These are phyloP conservation scores for Solen grandis DNA, from an alignment of 1,140 invertebrate genomes.

Conservation along the genomic window DNA sequence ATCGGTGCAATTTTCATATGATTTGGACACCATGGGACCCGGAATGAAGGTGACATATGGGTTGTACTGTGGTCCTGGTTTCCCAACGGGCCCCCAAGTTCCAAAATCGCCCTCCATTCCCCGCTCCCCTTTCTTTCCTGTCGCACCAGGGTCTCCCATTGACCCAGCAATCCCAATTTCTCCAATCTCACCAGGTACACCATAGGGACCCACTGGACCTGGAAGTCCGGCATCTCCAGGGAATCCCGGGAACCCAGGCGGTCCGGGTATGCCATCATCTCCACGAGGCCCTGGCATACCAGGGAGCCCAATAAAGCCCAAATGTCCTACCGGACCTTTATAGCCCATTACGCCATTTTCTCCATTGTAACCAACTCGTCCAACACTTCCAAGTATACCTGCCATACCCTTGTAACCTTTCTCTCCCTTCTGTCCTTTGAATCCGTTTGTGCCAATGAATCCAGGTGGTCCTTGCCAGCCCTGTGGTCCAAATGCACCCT, in stretches of 20 bases:
- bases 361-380: conserved; percentile 20
- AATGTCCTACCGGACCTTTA: conserved; percentile 11
- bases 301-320: conserved; percentile 37
- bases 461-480: conserved; percentile 33
- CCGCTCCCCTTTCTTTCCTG: conserved; percentile 25
- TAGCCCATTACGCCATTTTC: conserved; percentile 13
- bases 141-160: background rate
- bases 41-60: conserved; percentile 15
- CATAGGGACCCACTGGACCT: conserved; percentile 27
- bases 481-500: conserved; percentile 29
- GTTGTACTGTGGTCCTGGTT: conserved; percentile 33
- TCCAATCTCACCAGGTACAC: conserved; percentile 18
- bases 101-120: conserved; percentile 2
- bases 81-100: conserved; percentile 19
- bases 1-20: conserved; percentile 32
- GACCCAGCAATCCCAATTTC: conserved; percentile 11
- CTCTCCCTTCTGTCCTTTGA: conserved; percentile 29
- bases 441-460: background rate
- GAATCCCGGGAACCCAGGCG: conserved; percentile 7
- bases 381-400: conserved; percentile 17
- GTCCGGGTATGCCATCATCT: conserved; percentile 7
- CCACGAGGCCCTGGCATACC: conserved; percentile 16
- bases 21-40: background rate
- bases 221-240: conserved; percentile 16
- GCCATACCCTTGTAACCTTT: conserved; percentile 5